These are phyloP conservation scores for Actenoides hombroni DNA, from an alignment of 2,113 vertebrate genomes.

Conservation along the genomic window DNA sequence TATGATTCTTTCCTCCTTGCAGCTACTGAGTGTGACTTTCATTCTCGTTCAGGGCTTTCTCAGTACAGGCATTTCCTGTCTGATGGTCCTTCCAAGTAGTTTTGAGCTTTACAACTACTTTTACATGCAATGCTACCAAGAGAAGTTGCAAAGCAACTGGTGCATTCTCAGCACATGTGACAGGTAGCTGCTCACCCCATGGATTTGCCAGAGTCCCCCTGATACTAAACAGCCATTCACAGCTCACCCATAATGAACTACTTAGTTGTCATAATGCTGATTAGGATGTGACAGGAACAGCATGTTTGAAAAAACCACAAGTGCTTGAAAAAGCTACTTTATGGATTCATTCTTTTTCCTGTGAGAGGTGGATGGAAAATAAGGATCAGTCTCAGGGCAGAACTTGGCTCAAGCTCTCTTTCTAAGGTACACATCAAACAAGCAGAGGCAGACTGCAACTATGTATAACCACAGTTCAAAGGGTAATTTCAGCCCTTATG, in stretches of 20 bases:
- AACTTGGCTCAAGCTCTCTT: background rate
- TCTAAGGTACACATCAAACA: background rate
- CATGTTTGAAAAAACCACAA: background rate
- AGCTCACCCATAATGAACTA: background rate
- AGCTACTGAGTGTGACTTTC: background rate
- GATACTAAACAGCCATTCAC: background rate
- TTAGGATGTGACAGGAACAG: background rate
- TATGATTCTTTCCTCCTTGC: background rate
- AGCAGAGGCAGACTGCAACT: accelerated
- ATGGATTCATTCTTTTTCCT: background rate
- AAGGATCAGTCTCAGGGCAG: background rate
- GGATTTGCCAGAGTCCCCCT: background rate
- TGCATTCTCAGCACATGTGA: background rate
- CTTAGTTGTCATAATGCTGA: background rate
- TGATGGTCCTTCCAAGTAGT: background rate
- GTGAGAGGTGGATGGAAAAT: background rate
- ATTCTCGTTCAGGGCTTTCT: background rate
- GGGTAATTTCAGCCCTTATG: background rate
- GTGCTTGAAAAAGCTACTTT: background rate
- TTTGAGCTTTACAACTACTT: background rate
- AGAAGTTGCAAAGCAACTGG: background rate
- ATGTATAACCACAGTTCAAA: background rate
- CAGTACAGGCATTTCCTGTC: background rate
- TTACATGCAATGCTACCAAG: background rate
- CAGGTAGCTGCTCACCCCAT: background rate